Base-by-base conservation (phyloP, 2,888 invertebrate species). In the Diaperis boleti region DNA sequence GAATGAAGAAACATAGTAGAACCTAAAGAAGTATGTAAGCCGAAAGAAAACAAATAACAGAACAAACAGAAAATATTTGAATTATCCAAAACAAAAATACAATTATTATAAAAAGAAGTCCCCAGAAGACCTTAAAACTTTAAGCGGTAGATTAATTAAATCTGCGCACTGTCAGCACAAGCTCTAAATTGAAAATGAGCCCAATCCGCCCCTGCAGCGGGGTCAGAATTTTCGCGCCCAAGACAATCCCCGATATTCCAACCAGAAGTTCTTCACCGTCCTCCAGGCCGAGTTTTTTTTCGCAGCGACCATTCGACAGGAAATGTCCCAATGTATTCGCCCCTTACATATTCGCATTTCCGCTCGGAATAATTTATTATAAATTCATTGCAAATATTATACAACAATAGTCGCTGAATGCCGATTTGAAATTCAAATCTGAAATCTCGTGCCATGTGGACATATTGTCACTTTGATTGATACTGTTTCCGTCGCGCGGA, bases 381-480 rank as follows among this genome's bases (percentile, higher is more conserved):
- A 56, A 56, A 56, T 56, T 35, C 56, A 29, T 39, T 56, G 56
- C 56, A 45, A 56, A 56, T 42, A 55, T 55, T 42, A 55, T 55
- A 42, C 55, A 17, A 42, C 55, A 42, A 55, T 26, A 29, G 35
- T 37, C 54, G 41, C n/a, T 54, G 42, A 31, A 42, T 55, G 10
- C 15, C 55, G 18, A 56, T 56, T 56, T 56, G 56, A 45, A 56
- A 45, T 56, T 44, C 56, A 56, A 56, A 56, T 56, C 22, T 31
- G 33, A 44, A 45, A 56, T 56, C 56, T 56, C 56, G 56, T 56
- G 56, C 56, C 37, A 14, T 35, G 33, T 20, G 55, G 55, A 55
- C 29, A 55, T 55, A 55, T 55, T 33, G 56, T 55, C 55, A 55
- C n/a, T 45, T 56, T 56, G 56, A 56, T 56, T 56, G 56, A 56